Base-by-base conservation (phyloP, 1,140 invertebrate species). In the Rhyzopertha dominica region DNA sequence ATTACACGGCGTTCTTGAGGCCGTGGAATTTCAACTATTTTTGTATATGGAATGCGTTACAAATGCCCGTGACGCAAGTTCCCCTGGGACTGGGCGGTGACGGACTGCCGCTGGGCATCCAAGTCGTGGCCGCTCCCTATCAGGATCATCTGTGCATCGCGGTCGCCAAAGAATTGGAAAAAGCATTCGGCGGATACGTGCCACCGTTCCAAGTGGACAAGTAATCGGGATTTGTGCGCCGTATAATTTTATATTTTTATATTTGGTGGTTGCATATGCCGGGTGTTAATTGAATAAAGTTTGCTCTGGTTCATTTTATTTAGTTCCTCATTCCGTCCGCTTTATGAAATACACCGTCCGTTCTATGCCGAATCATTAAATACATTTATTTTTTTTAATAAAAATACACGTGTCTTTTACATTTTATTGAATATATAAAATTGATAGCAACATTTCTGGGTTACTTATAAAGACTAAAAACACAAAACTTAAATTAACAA, bases 11-110 rank as follows among this genome's bases (percentile, higher is more conserved):
- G 23, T 75, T 90, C 49, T 69, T 90, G 2, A 79, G 85, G 37
- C 84, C 89, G 1, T 87, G 79, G 59, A 95, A 96, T 69, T 95
- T 94, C 68, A 75, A 80, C 5, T 93, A 95, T 65, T 93, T 88
- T 67, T 84, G 80, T 18, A 72, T 97, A 25, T 91, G 95, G 64
- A 98, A 96, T 70, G 82, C 82, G 5, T 65, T 96, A 1, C 80
- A 81, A 20, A 69, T 95, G 10, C 93, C 94, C 5, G 82, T 79
- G 1, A 93, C 85, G 0, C 90, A 95, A 75, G 75, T 85, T 10
- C 90, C 74, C 0, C 63, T 93, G 40, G 90, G 90, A 1, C 64
- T 93, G 28, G 77, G 77, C 58, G 62, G 68, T 1, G 75, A 84
- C 13, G 87, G 88, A 0, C 49, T 93, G 10, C 90, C 90, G 0